Base-by-base conservation (phyloP, 2,797 vertebrate species). In the Galagoides demidoff region DNA sequence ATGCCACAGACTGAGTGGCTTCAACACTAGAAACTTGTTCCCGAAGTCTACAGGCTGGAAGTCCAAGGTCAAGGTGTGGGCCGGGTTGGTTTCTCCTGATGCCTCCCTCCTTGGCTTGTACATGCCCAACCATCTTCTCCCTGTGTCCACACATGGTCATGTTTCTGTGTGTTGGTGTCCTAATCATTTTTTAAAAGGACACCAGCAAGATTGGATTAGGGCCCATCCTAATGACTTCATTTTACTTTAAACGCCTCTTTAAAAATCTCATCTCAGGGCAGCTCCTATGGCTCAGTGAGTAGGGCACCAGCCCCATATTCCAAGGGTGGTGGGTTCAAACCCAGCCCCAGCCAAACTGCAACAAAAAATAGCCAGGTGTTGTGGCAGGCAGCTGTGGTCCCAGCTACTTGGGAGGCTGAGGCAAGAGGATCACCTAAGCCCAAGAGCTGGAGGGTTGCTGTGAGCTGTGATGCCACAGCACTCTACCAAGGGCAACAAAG, bases 91-190 rank as follows among this genome's bases (percentile, higher is more conserved):
- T 63, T 39, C 43, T 8, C 66, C 43, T 1, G 11, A n/a, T 7
- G 27, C 29, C 12, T 59, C 49, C 71, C 43, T 82, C 70, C n/a
- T 19, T 22, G 77, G 70, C 8, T 10, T 7, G 31, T 1, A 66
- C 71, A 59, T 7, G 3, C 55, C 22, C 2, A 5, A 70, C 68
- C 55, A 4, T 76, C 68, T 55, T 39, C 49, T 27, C 16, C 34
- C 57, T 27, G 5, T 10, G 8, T 68, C 68, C 17, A 23, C 90
- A n/a, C 11, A 2, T 0, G 23, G 7, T 17, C 16, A 0, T 29
- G 52, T 11, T 5, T 43, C 64, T 7, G 10, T 20, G 2, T 25
- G 19, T 31, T 34, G 27, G 4, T 5, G 9, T 45, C 45, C 79
- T n/a, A 0, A 34, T 1, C 5, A 10, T 45, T 66, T 92, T 81